Evolutionary conservation across 2,888 invertebrate genomes (phyloP), one percentile per base, ranked within the genome.

Genomic region (Peribatodes rhomboidaria): DNA sequence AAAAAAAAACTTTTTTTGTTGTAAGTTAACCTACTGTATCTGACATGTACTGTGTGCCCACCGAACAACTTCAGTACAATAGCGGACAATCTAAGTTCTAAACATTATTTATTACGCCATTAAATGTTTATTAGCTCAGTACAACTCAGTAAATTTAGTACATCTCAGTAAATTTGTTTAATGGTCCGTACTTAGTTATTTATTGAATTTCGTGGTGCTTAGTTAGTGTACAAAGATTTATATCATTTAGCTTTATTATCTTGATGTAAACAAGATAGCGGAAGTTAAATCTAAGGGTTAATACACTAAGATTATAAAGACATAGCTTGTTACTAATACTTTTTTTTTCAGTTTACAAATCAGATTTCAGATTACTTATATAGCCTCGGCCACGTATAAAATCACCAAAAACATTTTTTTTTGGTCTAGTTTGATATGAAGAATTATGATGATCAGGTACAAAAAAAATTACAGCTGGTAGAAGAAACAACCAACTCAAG

Each of bases 31-130:
- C 2, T 44, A 62, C 56, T 62, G 56, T n/a, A 37, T 16, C 1
- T 37, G 33, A 35, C 14, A 47, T 55, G 13, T 6, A 49, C 55
- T 49, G 53, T 8, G 56, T 42, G 60, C 58, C 55, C 14, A 27
- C 14, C 0, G 69, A 69, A 68, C 63, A 73, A 76, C 63, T 73
- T 73, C 58, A 4, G 42, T 77, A 71, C 75, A 75, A 62, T 76
- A 67, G 67, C 49, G 75, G 74, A 66, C 78, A 75, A 71, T 65
- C 52, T 68, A 68, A 71, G 60, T 61, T 55, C 42, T 64, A 67
- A 67, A 65, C 62, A 69, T 64, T 59, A 64, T 65, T 65, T 65
- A 65, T 65, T 60, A 52, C 20, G 42, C 65, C 56, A 67, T 71
- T 58, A 65, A 61, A 63, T 65, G 63, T 67, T 64, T 67, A 52